Percentiles rank a stretch among this genome's conserved stretches.
These are phyloP conservation scores for Bettongia penicillata DNA, from an alignment of 2,113 vertebrate genomes.

Conservation along the genomic window DNA sequence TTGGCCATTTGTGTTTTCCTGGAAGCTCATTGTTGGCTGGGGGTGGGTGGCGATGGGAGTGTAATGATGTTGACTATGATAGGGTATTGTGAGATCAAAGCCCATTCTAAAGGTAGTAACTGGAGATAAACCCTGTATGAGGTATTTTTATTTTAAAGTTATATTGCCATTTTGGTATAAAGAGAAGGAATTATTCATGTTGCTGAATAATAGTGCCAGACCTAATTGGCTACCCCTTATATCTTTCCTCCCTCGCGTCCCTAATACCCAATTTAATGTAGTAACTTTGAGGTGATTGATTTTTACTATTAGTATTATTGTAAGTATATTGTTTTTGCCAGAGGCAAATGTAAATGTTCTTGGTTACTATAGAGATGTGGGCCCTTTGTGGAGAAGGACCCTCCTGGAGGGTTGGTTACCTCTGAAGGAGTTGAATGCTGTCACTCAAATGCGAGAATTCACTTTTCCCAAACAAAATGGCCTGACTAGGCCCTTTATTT, in stretches of 20 bases:
- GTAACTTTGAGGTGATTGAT: not conserved
- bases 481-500: not conserved
- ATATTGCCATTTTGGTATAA: not conserved
- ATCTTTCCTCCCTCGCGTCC: not conserved
- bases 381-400: not conserved
- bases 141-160: not conserved
- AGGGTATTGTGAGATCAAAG: not conserved
- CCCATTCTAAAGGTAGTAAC: not conserved
- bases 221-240: not conserved
- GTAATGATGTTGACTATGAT: not conserved
- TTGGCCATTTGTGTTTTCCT: not conserved
- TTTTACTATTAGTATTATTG: not conserved
- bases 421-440: not conserved
- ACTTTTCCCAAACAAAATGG: not conserved
- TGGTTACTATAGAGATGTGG: not conserved
- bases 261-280: not conserved
- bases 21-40: not conserved
- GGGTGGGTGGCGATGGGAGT: too few species aligned
- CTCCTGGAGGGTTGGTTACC: not conserved
- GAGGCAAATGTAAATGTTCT: not conserved
- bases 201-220: not conserved
- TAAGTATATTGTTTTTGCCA: not conserved
- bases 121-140: not conserved
- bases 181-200: not conserved
- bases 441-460: not conserved